These are phyloP conservation scores for Australoheros facetus DNA, from an alignment of 2,797 vertebrate genomes.

Conservation along the genomic window DNA sequence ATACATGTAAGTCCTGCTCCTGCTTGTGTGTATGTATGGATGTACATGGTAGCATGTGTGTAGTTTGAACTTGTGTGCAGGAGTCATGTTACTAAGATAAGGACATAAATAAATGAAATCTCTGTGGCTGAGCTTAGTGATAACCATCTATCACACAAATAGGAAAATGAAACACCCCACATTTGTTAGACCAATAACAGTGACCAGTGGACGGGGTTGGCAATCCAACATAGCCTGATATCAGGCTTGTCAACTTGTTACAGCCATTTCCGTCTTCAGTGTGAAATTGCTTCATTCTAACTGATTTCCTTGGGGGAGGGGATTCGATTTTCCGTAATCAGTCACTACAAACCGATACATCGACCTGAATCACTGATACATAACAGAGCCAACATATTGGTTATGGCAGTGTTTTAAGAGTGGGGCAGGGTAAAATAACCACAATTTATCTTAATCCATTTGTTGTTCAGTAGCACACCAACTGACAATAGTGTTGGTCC, in stretches of 20 bases:
- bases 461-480: not conserved
- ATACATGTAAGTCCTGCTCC: not conserved
- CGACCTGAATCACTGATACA: accelerated
- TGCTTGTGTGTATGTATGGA: not conserved
- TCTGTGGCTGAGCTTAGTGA: not conserved
- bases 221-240: not conserved
- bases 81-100: not conserved
- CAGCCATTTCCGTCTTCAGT: not conserved
- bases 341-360: not conserved
- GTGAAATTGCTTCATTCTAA: not conserved
- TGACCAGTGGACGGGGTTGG: not conserved
- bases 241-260: not conserved
- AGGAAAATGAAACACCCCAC: not conserved
- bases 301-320: not conserved
- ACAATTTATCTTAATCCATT: not conserved
- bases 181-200: not conserved
- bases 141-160: not conserved
- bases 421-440: not conserved
- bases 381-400: not conserved
- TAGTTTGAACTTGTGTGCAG: not conserved
- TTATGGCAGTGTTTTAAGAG: not conserved
- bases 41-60: not conserved
- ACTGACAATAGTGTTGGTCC: not conserved
- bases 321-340: not conserved
- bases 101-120: too few relatives aligned